A percentile compares a stretch with the other conserved stretches of the same genome.
Conservation (phyloP, 2,113 vertebrate species). For the Mus pahari region DNA sequence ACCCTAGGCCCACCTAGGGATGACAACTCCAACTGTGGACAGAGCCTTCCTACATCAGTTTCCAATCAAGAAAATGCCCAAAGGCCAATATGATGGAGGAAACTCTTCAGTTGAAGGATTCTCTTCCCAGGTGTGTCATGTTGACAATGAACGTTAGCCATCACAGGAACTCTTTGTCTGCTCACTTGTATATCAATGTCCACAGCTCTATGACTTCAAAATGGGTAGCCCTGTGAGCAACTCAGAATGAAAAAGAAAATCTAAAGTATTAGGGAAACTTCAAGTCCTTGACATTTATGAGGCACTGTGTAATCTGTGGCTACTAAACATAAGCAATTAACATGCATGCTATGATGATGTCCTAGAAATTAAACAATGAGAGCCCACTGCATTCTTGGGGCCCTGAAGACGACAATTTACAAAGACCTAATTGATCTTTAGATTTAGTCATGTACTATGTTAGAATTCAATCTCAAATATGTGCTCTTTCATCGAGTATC, state of each 20-base stretch:
- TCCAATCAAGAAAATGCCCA: not conserved
- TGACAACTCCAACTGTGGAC: not conserved
- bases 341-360: not conserved
- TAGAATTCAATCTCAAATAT: not conserved
- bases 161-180: not conserved
- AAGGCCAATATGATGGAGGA: not conserved
- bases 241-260: not conserved
- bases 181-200: not conserved
- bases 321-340: not conserved
- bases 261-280: not conserved
- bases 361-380: not conserved
- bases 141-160: not conserved
- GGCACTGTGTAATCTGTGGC: not conserved
- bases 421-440: not conserved
- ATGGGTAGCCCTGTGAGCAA: not conserved
- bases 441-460: not conserved
- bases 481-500: not conserved
- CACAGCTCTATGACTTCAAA: not conserved
- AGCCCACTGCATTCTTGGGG: not conserved
- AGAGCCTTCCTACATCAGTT: not conserved
- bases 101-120: not conserved
- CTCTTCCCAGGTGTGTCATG: no score
- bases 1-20: not conserved
- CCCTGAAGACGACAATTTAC: not conserved
- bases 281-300: not conserved